Evolutionary conservation across 2,113 vertebrate species (phyloP).

Genomic region (Syrrhaptes paradoxus): DNA sequence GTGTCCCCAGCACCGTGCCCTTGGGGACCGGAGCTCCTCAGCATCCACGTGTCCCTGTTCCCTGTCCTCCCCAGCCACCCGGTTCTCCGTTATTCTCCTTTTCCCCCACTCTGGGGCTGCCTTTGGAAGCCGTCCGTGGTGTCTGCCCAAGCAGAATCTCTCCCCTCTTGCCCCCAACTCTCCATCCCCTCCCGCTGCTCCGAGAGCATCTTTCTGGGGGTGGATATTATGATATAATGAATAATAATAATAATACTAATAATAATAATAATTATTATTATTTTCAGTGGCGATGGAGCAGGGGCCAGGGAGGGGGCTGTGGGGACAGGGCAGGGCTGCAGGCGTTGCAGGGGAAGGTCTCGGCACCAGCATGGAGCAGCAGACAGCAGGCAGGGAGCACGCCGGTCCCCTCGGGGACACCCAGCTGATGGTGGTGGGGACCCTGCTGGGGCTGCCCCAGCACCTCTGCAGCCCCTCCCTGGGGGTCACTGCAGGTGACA

Average conservation of each 20-base stretch:
- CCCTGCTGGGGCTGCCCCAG: not conserved
- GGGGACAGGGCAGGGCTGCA: not conserved
- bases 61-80: not conserved
- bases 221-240: too few relatives aligned
- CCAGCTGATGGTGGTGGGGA: accelerated
- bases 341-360: not conserved
- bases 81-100: not conserved
- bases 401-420: not conserved
- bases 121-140: not conserved
- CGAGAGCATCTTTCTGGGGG: accelerated
- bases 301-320: not conserved
- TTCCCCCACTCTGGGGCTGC: accelerated
- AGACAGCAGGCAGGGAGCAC: too few relatives aligned
- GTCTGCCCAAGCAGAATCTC: not conserved
- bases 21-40: accelerated
- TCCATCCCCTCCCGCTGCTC: not conserved
- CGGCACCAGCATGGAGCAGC: accelerated
- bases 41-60: not conserved
- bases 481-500: accelerated
- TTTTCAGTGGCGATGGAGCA: not conserved
- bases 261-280: too few relatives aligned
- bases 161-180: too few relatives aligned
- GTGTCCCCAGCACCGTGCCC: accelerated
- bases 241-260: not conserved
- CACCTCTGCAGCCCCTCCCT: not conserved